Evolutionary conservation across 2,797 vertebrate genomes (phyloP), one percentile per base, ranked within the genome.

Genomic region (Synaphobranchus kaupii): DNA sequence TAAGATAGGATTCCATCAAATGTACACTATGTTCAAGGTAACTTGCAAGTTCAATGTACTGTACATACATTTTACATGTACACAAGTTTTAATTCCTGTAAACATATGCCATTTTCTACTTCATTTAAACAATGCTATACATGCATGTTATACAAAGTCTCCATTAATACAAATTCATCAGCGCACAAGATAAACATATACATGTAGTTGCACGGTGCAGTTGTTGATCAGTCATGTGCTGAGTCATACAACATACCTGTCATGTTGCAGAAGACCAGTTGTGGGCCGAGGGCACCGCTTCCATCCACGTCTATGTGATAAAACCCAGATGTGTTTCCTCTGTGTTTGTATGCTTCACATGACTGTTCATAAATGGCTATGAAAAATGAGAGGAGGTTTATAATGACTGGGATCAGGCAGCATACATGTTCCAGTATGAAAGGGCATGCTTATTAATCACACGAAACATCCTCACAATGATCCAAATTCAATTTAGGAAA

Each of bases 341-440:
- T 96, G 94, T 99, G 97, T 91, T 98, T 99, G 94, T 99, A 98
- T 1, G 97, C 97, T 94, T 99, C 98, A 92, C 98, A 99, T 13
- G 98, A 99, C 87, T 96, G 96, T 91, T 99, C 97, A 25, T 98
- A 96, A 91, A 98, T 92, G 31, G 98, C 98, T 99, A 94, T 85
- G 89, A 92, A 91, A 92, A 84, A 92, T 84, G 90, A 34, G 90
- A 73, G 86, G 56, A 63, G 47, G 84, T 58, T 89, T 87, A 90
- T 28, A n/a, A 86, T 47, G 6, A 48, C 44, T 3, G 20, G 76
- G 34, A 80, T 86, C 85, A 85, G 54, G 63, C 82, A 81, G 78
- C 15, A 20, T 1, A 63, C 66, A 73, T 78, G 15, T 44, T 83
- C 44, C 73, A 78, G 31, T 15, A 39, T 22, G 2, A 20, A 80